Evolutionary conservation across 2,888 invertebrate species (phyloP), one percentile per base, ranked within the genome.

Genomic region (Carterocephalus palaemon): DNA sequence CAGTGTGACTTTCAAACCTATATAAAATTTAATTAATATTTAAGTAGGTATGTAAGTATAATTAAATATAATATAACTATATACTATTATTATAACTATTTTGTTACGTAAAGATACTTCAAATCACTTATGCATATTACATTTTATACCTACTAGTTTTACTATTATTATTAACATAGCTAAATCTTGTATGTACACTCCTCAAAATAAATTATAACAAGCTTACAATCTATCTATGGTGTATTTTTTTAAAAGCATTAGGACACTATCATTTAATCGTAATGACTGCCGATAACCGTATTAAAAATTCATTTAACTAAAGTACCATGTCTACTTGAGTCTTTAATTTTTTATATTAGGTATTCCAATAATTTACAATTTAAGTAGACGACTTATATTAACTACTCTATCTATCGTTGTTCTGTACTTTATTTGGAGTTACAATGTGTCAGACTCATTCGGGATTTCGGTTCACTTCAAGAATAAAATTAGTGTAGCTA

Each of bases 341-440:
- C 62, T 66, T 67, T 62, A 60, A 58, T 66, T 61, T 62, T 61
- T 59, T 59, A n/a, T n/a, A n/a, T n/a, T n/a, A n/a, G n/a, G n/a
- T n/a, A n/a, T n/a, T 51, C 48, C 42, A 64, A 57, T 58, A 58
- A 19, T 36, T 16, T 54, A 64, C 61, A 60, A 73, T 63, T 68
- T 68, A 65, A 72, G 69, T 71, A 64, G 56, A 58, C 59, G 54
- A 54, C 53, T 55, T 56, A 57, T 40, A 47, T 49, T 56, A 57
- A 67, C 62, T 64, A 71, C 64, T 66, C 60, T 61, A 60, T 45
- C 60, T 61, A 60, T 81, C 80, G 81, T 81, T 81, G 79, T 78
- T 72, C 67, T 68, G 61, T 64, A 59, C 53, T 58, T 53, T 67
- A 61, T 16, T 12, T n/a, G 22, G 20, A 20, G 42, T 71, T 64